Base-by-base conservation (phyloP, 2,113 vertebrate species). In the Potamarius usumacintae region DNA sequence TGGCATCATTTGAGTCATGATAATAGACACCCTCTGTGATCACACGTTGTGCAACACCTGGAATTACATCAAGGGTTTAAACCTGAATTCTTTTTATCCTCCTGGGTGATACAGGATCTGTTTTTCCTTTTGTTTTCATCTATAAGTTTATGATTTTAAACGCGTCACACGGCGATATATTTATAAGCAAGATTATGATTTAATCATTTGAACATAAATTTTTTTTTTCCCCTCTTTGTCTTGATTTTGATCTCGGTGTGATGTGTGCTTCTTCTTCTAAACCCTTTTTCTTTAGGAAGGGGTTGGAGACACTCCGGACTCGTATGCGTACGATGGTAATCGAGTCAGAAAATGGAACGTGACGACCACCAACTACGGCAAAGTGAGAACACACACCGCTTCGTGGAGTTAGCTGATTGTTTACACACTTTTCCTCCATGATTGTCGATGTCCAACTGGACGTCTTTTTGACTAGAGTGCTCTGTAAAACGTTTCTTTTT, bases 291-390 rank as follows among this genome's bases (percentile, higher is more conserved):
- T 89, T 91, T 89, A 99, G 98, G 98, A 99, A 85, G 98, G 98
- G 0, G 98, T 98, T 7, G 98, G 98, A 5, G 98, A 99, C 90
- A 99, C 98, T 0, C 97, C 97, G 0, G 97, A 99, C 90, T 99
- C 98, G 0, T 99, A 99, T 0, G 98, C 98, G 0, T 99, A 99
- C 0, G 97, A 99, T 11, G 98, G 98, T 11, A 99, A 99, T 95
- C 91, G 98, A 84, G 98, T 99, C 14, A 95, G 98, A 88, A 99
- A 99, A 91, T 99, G 98, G 98, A 99, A 99, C 0, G 97, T 99
- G 86, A 99, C 98, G 0, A 99, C 98, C 0, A 99, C 97, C 0
- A 99, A 98, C 92, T 99, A 99, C 0, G 98, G 98, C 90, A 99
- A 99, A 96, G 98, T 99, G 92, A 96, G 95, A 90, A 76, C 48